Percentiles rank a stretch among this genome's conserved stretches.
These are phyloP conservation scores for Actinia tenebrosa DNA, from an alignment of 64 coral and sea anemone genomes.

Conservation along the genomic window DNA sequence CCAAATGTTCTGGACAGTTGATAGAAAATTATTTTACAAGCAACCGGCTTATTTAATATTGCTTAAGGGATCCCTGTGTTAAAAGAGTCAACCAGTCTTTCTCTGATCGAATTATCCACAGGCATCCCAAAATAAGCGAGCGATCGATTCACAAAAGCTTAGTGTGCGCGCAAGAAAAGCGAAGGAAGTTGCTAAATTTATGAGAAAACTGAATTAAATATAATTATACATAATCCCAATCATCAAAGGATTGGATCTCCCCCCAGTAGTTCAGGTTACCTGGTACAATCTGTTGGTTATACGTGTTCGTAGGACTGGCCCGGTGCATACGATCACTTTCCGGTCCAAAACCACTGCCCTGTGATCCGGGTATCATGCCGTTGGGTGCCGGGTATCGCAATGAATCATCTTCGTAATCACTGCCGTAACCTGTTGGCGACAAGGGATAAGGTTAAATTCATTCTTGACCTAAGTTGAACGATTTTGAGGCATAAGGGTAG, in stretches of 20 bases:
- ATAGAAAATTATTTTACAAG: too few species aligned
- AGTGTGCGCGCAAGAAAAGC: not conserved
- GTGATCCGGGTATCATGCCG: conserved; percentile 43
- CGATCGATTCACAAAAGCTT: not conserved
- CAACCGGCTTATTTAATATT: not conserved
- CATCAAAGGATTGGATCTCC: not conserved
- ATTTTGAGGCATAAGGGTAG: too few species aligned
- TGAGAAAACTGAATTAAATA: not conserved
- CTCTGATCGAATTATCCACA: conserved; percentile 1
- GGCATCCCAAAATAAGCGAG: not conserved
- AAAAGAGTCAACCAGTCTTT: not conserved
- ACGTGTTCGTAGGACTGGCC: conserved; percentile 47
- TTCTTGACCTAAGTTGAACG: too few species aligned
- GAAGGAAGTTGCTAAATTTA: not conserved
- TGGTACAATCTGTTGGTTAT: conserved; percentile 51
- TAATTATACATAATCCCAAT: conserved; percentile 7
- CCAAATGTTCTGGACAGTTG: not conserved
- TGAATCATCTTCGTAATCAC: conserved; percentile 77
- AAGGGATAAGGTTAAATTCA: not conserved
- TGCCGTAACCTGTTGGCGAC: conserved; percentile 41
- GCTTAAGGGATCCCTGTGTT: not conserved
- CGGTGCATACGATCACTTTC: conserved; percentile 68
- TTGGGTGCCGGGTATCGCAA: conserved; percentile 42
- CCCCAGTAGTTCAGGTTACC: conserved; percentile 23
- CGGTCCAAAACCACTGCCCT: conserved; percentile 21